phyloP scores from a whole-genome alignment of 2,888 invertebrate species.

The Stomorhina lunata region DNA sequence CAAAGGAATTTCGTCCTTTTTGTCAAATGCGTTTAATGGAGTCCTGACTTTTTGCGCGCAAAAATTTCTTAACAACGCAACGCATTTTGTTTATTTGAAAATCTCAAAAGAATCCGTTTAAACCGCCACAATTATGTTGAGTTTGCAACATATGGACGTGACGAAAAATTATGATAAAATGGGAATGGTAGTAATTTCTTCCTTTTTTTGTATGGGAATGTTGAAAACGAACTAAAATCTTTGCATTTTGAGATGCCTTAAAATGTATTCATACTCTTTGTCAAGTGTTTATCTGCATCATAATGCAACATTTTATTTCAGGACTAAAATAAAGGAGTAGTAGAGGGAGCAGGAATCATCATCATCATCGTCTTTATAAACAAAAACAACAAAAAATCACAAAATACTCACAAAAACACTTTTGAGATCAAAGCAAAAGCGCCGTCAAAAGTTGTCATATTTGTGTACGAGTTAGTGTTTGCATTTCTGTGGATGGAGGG shows the following conservation, averaged over 20 bases:
- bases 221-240: neutral
- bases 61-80: conserved; percentile 40
- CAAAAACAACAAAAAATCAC: conserved; percentile 12
- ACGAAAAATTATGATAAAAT: neutral
- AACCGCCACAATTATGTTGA: conserved; percentile 18
- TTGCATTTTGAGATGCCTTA: conserved; percentile 49
- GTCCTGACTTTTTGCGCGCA: neutral
- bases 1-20: conserved; percentile 32
- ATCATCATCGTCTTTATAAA: conserved; percentile 18
- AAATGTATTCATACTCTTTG: conserved; percentile 46
- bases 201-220: conserved; percentile 46
- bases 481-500: neutral
- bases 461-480: neutral
- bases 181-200: neutral
- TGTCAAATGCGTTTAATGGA: neutral
- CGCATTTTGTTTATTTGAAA: conserved; percentile 25
- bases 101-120: conserved; percentile 10
- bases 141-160: conserved; percentile 4
- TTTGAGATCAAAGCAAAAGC: conserved; percentile 64
- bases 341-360: neutral
- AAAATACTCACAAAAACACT: conserved; percentile 57
- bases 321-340: neutral
- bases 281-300: conserved; percentile 65
- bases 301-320: conserved; percentile 56
- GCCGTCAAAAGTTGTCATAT: conserved; percentile 60